phyloP scores from a whole-genome alignment of 2,888 invertebrate genomes.

The Dioctria linearis region DNA sequence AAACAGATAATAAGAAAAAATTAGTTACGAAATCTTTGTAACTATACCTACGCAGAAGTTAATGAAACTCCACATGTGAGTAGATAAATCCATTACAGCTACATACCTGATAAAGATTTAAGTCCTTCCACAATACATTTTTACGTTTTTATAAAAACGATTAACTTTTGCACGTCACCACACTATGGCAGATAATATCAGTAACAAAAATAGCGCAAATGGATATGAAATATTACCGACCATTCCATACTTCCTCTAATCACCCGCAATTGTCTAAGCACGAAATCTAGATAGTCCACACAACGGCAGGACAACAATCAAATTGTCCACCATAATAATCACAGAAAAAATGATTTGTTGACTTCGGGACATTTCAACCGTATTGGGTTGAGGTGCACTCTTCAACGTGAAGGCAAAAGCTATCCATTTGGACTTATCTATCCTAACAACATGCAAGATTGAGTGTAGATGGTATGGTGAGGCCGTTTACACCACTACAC shows the following conservation, averaged over 20 bases:
- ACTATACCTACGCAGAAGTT: too few species aligned
- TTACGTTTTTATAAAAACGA: background rate
- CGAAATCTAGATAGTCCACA: slow-evolving; percentile 36
- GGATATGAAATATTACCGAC: slow-evolving; percentile 6
- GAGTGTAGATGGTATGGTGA: slow-evolving; percentile 42
- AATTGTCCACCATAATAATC: slow-evolving; percentile 16
- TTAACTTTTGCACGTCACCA: slow-evolving; percentile 11
- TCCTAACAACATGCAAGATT: slow-evolving; percentile 36
- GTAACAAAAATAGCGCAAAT: slow-evolving; percentile 18
- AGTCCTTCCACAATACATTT: too few species aligned
- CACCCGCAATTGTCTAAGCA: slow-evolving; percentile 17
- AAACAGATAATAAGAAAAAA: background rate
- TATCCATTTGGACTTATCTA: slow-evolving; percentile 24
- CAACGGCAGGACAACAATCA: slow-evolving; percentile 7
- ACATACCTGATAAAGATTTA: too few species aligned
- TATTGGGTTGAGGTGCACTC: slow-evolving; percentile 4
- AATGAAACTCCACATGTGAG: too few species aligned
- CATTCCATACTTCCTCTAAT: slow-evolving; percentile 24
- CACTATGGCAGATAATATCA: background rate
- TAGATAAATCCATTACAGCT: too few species aligned
- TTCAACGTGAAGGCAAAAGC: slow-evolving; percentile 28
- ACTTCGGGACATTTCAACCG: slow-evolving; percentile 15
- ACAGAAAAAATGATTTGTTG: slow-evolving; percentile 34
- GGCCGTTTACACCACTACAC: slow-evolving; percentile 26
- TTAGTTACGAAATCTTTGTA: too few species aligned